Percentiles rank a stretch among this genome's conserved stretches.
phyloP scores from a whole-genome alignment of 2,888 invertebrate species.

The Caenorhabditis plicata region DNA sequence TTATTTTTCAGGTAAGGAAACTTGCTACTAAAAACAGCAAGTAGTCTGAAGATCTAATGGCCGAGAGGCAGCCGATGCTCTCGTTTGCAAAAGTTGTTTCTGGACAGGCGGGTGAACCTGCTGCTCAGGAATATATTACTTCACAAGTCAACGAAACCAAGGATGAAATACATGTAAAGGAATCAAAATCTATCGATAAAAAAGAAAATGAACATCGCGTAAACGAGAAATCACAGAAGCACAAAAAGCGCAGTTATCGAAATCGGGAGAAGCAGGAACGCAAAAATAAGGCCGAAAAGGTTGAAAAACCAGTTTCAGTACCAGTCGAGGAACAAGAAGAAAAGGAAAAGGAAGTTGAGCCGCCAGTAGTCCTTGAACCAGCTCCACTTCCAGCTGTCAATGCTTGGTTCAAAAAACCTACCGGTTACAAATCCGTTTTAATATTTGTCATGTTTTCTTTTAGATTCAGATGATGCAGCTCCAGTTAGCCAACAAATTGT shows the following conservation, averaged over 20 bases:
- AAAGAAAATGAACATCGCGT: background rate
- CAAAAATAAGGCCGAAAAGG: constrained; percentile 24
- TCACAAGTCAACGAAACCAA: constrained; percentile 1
- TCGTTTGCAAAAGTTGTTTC: constrained; percentile 56
- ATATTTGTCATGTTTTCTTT: too few relatives aligned
- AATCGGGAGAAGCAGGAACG: constrained; percentile 5
- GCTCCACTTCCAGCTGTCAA: constrained; percentile 51
- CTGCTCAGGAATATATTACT: constrained; percentile 5
- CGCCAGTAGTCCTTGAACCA: constrained; percentile 44
- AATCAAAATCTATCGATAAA: background rate
- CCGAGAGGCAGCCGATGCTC: constrained; percentile 55
- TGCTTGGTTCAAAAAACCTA: constrained; percentile 51
- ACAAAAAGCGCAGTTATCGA: constrained; percentile 8
- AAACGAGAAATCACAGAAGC: constrained; percentile 1
- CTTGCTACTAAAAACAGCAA: constrained; percentile 36
- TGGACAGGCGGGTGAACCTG: constrained; percentile 27
- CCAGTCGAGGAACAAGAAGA: constrained; percentile 4
- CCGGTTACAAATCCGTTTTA: constrained; percentile 12
- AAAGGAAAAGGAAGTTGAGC: constrained; percentile 31
- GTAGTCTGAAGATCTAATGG: constrained; percentile 40
- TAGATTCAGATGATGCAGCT: constrained; percentile 1
- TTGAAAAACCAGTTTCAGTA: constrained; percentile 7
- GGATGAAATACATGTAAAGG: background rate
- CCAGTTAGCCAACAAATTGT: constrained; percentile 3
- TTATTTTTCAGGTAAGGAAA: constrained; percentile 25